phyloP scores from a whole-genome alignment of 2,797 vertebrate species.

The Champsocephalus gunnari region DNA sequence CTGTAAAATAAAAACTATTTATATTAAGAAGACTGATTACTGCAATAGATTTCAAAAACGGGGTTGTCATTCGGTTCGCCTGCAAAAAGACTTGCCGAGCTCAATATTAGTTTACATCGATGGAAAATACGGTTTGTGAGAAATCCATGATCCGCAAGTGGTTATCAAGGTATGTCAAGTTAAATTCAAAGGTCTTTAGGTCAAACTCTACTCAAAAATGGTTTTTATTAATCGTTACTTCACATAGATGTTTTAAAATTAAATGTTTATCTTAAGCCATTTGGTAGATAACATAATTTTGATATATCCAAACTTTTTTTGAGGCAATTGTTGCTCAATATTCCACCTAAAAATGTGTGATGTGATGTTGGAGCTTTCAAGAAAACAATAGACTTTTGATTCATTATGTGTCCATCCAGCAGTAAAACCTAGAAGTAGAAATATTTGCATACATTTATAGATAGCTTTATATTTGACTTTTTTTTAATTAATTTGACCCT shows the following conservation, averaged over 20 bases:
- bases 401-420: too few relatives aligned
- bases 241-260: not conserved
- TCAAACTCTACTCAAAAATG: not conserved
- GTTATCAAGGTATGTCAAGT: not conserved
- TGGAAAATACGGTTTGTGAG: not conserved
- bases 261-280: not conserved
- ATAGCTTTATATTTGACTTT: too few relatives aligned
- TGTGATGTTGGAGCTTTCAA: too few relatives aligned
- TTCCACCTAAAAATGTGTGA: too few relatives aligned
- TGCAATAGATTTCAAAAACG: slow-evolving; percentile 39
- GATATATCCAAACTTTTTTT: not conserved
- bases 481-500: too few relatives aligned
- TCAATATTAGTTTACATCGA: not conserved
- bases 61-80: not conserved
- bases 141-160: not conserved
- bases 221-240: not conserved
- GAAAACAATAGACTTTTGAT: too few relatives aligned
- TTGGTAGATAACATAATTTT: not conserved
- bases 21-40: slow-evolving; percentile 82
- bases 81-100: not conserved
- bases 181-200: not conserved
- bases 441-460: too few relatives aligned
- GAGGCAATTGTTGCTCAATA: not conserved
- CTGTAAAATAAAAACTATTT: slow-evolving; percentile 95
- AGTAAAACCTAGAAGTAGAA: too few relatives aligned